phyloP scores from a whole-genome alignment of 2,113 vertebrate genomes.

The Dromas ardeola region DNA sequence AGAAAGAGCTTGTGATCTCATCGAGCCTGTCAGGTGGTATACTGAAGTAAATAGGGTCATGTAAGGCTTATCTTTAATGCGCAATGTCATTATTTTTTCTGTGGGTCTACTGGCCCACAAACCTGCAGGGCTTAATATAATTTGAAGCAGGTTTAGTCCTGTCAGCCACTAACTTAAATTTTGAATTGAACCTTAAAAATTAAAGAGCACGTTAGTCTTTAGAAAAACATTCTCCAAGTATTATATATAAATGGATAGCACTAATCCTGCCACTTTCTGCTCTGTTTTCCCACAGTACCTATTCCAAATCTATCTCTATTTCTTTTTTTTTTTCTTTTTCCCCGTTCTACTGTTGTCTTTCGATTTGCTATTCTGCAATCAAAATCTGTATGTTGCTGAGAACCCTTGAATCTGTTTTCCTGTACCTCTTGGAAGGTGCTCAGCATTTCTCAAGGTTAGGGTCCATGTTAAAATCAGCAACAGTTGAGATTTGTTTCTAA shows the following conservation, averaged over 20 bases:
- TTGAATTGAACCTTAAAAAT: neutral
- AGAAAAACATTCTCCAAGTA: neutral
- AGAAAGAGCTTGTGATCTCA: conserved; percentile 29
- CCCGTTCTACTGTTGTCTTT: neutral
- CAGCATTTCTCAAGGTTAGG: conserved; percentile 25
- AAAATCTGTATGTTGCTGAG: neutral
- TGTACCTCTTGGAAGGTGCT: neutral
- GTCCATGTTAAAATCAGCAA: conserved; percentile 27
- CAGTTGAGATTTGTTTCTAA: conserved; percentile 49
- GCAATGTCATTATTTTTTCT: conserved; percentile 6
- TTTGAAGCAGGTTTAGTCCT: conserved; percentile 8
- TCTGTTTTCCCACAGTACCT: neutral
- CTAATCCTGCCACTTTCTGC: neutral
- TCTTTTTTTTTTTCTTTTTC: neutral
- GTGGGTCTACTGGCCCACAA: neutral
- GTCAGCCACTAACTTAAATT: neutral
- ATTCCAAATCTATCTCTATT: neutral
- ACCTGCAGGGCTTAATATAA: neutral
- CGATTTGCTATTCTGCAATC: neutral
- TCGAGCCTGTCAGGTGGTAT: neutral
- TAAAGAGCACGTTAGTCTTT: neutral
- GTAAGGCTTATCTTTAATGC: conserved; percentile 39
- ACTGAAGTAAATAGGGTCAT: conserved; percentile 31
- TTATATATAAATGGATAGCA: neutral
- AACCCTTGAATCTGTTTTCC: neutral